Percentiles rank a stretch among this genome's conserved stretches.
Evolutionary conservation across 1,140 invertebrate species (phyloP).

Genomic region (Aphelinus certus): DNA sequence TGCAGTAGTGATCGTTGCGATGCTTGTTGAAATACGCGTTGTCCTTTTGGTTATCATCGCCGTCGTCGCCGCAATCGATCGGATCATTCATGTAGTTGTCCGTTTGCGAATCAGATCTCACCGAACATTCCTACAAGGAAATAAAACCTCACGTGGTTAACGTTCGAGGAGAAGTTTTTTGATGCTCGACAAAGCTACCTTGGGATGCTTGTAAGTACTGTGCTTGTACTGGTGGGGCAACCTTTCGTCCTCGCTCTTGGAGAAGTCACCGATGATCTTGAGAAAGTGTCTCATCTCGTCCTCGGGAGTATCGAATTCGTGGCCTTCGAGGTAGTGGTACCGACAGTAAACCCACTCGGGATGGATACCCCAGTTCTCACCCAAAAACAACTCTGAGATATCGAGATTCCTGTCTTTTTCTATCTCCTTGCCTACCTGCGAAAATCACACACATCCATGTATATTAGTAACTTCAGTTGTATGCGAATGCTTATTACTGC

Average conservation of each 20-base stretch:
- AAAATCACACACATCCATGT: neutral
- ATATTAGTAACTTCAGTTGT: neutral
- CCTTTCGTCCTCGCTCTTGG: constrained; percentile 44
- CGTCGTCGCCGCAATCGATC: constrained; percentile 28
- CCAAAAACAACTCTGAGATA: constrained; percentile 74
- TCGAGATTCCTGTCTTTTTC: constrained; percentile 50
- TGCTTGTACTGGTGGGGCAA: constrained; percentile 69
- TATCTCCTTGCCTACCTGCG: constrained; percentile 31
- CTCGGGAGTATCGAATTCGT: constrained; percentile 77
- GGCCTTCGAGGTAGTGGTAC: constrained; percentile 82
- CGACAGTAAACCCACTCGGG: constrained; percentile 91
- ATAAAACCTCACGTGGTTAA: no score
- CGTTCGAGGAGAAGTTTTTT: no score
- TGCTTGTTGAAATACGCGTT: constrained; percentile 13
- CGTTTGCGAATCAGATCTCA: no score
- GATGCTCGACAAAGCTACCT: neutral
- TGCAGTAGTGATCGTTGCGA: constrained; percentile 79
- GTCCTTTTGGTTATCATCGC: constrained; percentile 28
- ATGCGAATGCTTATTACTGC: no score
- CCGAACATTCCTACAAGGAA: no score
- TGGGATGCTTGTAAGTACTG: constrained; percentile 32
- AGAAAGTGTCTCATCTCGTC: constrained; percentile 81
- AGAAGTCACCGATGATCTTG: constrained; percentile 52
- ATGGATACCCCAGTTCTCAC: constrained; percentile 84
- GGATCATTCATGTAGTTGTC: neutral